These are phyloP conservation scores for Mus spretus DNA, from an alignment of 2,797 vertebrate species.

Conservation along the genomic window DNA sequence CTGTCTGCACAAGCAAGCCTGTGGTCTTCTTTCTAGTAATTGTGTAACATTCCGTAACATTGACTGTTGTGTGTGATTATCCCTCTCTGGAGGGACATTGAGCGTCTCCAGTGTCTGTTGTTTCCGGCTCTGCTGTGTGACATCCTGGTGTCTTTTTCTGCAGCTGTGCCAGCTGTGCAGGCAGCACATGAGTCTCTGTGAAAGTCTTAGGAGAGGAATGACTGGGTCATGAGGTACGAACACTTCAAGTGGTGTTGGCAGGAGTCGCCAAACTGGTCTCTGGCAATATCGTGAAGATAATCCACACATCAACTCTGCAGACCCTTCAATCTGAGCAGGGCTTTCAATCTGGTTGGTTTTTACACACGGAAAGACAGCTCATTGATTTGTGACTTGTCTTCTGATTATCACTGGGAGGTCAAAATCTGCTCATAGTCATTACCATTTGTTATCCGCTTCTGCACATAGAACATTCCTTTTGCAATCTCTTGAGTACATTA, in stretches of 20 bases:
- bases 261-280: not conserved
- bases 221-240: not conserved
- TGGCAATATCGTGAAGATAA: not conserved
- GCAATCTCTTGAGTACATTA: fast-evolving
- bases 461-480: fast-evolving
- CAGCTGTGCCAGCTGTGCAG: fast-evolving
- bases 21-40: not conserved
- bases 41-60: fast-evolving
- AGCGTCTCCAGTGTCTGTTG: fast-evolving
- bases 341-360: not conserved
- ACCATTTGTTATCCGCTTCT: not conserved
- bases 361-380: fast-evolving
- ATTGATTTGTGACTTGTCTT: fast-evolving
- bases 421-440: fast-evolving
- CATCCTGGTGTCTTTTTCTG: not conserved
- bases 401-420: not conserved
- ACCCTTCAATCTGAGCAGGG: not conserved
- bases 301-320: fast-evolving
- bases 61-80: fast-evolving
- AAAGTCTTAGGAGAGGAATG: not conserved
- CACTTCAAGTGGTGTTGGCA: not conserved
- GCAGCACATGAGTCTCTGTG: not conserved
- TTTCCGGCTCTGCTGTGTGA: fast-evolving
- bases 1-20: not conserved
- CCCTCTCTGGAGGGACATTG: not conserved